Conservation (phyloP, 2,797 vertebrate genomes). For the Spea hammondii region DNA sequence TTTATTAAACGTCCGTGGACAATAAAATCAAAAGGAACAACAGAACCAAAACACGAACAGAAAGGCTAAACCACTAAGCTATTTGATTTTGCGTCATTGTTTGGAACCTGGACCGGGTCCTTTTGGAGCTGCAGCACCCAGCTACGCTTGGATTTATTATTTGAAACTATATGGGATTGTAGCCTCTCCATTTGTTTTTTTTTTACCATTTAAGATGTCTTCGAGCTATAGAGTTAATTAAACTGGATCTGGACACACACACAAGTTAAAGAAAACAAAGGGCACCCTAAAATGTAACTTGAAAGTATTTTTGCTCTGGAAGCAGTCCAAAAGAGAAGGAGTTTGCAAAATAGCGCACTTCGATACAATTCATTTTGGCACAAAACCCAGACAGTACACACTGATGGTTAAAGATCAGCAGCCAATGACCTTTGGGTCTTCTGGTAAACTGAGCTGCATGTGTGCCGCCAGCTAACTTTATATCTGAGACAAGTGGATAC, state of each 20-base stretch:
- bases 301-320: slow-evolving; percentile 49
- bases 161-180: too few relatives aligned
- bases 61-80: too few relatives aligned
- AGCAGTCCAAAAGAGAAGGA: slow-evolving; percentile 24
- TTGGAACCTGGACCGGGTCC: too few relatives aligned
- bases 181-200: too few relatives aligned
- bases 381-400: slow-evolving; percentile 50
- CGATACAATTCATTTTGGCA: slow-evolving; percentile 48
- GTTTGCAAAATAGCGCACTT: slow-evolving; percentile 59
- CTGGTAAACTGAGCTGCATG: slow-evolving; percentile 51
- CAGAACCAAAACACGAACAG: too few relatives aligned
- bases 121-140: too few relatives aligned
- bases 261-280: slow-evolving; percentile 57
- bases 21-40: too few relatives aligned
- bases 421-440: slow-evolving; percentile 59
- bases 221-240: too few relatives aligned
- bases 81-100: too few relatives aligned
- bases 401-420: slow-evolving; percentile 24
- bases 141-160: too few relatives aligned
- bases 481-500: background rate
- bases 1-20: too few relatives aligned
- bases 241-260: slow-evolving; percentile 19
- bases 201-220: too few relatives aligned
- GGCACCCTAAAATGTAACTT: slow-evolving; percentile 51
- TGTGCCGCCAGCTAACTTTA: slow-evolving; percentile 44